Evolutionary conservation across 2,888 invertebrate genomes (phyloP).

Genomic region (Crematogaster levior): DNA sequence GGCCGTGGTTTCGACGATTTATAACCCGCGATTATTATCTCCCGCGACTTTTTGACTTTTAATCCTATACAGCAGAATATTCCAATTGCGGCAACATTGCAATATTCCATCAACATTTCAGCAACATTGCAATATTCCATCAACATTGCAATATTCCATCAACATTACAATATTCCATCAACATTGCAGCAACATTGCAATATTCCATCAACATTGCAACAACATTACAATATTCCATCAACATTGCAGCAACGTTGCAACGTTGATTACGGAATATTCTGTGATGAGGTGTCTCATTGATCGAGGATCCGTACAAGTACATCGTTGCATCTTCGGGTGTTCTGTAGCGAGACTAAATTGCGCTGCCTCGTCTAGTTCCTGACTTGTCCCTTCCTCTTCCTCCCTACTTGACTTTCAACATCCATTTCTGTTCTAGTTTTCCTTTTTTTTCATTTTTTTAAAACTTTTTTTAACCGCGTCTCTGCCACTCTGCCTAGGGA

Average conservation of each 20-base stretch:
- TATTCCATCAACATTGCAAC: too few relatives aligned
- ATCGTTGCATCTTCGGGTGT: conserved; percentile 9
- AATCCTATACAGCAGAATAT: too few relatives aligned
- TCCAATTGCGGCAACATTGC: too few relatives aligned
- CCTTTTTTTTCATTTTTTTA: conserved; percentile 21
- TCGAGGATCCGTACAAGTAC: conserved; percentile 10
- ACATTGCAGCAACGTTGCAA: too few relatives aligned
- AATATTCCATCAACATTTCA: too few relatives aligned
- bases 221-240: too few relatives aligned
- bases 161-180: too few relatives aligned
- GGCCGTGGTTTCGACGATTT: conserved; percentile 15
- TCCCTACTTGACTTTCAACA: neutral
- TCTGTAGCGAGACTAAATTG: neutral
- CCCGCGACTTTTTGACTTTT: conserved; percentile 31
- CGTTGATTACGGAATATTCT: too few relatives aligned
- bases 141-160: too few relatives aligned
- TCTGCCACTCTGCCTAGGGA: conserved; percentile 82
- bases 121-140: too few relatives aligned
- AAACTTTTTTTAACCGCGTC: conserved; percentile 63
- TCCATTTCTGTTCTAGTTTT: neutral
- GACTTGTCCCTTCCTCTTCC: conserved; percentile 10
- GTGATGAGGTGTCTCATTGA: conserved; percentile 16
- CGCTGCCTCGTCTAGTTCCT: neutral
- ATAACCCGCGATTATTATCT: conserved; percentile 23
- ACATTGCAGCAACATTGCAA: too few relatives aligned